Evolutionary conservation across 1,140 invertebrate genomes (phyloP), one percentile per base, ranked within the genome.

Genomic region (Atta texana): DNA sequence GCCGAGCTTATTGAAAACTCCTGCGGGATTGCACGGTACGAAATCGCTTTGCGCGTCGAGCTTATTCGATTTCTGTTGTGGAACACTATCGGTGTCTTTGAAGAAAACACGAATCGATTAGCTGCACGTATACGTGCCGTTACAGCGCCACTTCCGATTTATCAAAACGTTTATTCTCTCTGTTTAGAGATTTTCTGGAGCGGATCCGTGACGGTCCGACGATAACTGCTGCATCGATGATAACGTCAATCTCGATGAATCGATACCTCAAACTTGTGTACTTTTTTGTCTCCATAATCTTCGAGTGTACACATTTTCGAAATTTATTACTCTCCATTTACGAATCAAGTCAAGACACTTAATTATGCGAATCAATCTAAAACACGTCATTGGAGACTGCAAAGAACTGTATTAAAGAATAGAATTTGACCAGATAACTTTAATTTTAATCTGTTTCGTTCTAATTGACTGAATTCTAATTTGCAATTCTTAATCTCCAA

Each of bases 1-100:
- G 31, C n/a, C 64, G 21, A 21, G 31, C 44, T 68, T 80, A 68
- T 80, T 80, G 76, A 80, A 80, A 80, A 55, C 76, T 80, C 76
- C 59, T 1, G 61, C 76, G 59, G 57, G 59, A 64, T 24, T 12
- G 57, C 66, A n/a, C 21, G 74, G 55, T 21, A 24, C 53, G 24
- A 16, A 59, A 57, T n/a, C 64, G 64, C 63, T 18, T 18, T 31
- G 61, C 57, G 39, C 72, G 39, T 24, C 61, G 76, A 53, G 28
- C 76, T 53, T 16, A 34, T 68, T 80, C 44, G 44, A 80, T 80
- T 53, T 80, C 61, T 34, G 61, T 28, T n/a, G 61, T 1, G 21
- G 6, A 21, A n/a, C 44, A 16, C 63, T n/a, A 53, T 39, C 14
- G 61, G 44, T 51, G 61, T 78, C 75, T 24, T 28, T 53, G 61